These are phyloP conservation scores for Schlechtendalia chinensis DNA, from an alignment of 1,140 invertebrate genomes.

Conservation along the genomic window DNA sequence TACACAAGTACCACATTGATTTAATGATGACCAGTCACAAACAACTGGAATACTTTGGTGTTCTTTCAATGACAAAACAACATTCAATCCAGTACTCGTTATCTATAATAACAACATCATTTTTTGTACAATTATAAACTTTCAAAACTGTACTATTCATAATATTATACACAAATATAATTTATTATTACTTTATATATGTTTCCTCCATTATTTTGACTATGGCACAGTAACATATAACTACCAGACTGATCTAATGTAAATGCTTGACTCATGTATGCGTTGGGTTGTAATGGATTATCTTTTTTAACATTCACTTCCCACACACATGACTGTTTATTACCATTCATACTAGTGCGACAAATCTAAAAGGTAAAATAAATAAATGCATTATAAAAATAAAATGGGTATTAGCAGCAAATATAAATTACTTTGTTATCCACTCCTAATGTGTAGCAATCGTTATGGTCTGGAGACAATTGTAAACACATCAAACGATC, in stretches of 20 bases:
- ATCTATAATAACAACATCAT: conserved; percentile 45
- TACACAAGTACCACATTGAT: conserved; percentile 65
- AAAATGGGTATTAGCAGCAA: background rate
- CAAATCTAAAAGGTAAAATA: conserved; percentile 52
- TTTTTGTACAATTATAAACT: background rate
- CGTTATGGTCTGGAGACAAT: conserved; percentile 53
- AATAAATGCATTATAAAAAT: background rate
- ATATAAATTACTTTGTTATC: conserved; percentile 53
- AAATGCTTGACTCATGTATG: conserved; percentile 55
- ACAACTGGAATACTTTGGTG: conserved; percentile 62
- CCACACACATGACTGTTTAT: conserved; percentile 51
- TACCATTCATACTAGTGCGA: conserved; percentile 53
- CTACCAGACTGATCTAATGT: conserved; percentile 63
- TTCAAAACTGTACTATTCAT: background rate
- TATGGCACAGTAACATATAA: conserved; percentile 63
- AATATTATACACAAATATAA: background rate
- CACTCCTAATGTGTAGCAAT: conserved; percentile 53
- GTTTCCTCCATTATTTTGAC: conserved; percentile 59
- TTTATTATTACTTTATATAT: conserved; percentile 62
- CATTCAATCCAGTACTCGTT: conserved; percentile 47
- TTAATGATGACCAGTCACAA: conserved; percentile 67
- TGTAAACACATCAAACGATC: conserved; percentile 52
- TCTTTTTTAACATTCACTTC: conserved; percentile 51
- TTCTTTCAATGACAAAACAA: conserved; percentile 61
- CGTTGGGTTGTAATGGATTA: conserved; percentile 28